Evolutionary conservation across 2,888 invertebrate species (phyloP).

Genomic region (Diplazon laetatorius): DNA sequence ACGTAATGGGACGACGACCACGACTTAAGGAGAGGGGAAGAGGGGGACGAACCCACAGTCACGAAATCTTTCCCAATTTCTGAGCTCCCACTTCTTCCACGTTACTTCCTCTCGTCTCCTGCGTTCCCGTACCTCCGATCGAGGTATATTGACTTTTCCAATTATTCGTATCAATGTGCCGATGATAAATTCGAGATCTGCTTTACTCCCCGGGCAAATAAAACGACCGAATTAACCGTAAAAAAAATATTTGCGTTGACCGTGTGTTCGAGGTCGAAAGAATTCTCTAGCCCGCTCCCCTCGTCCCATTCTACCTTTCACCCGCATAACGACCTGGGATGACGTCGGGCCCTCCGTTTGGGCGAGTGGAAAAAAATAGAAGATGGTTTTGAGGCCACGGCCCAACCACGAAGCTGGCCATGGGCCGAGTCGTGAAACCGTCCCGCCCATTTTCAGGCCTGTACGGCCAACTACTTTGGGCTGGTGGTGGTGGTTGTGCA

Average conservation of each 20-base stretch:
- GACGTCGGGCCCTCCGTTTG: neutral
- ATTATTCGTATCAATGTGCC: constrained; percentile 30
- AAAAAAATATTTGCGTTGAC: neutral
- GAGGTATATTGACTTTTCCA: constrained; percentile 51
- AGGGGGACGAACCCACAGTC: neutral
- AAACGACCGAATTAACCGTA: neutral
- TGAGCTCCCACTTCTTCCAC: constrained; percentile 1
- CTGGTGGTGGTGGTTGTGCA: neutral
- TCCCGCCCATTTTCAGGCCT: constrained; percentile 31
- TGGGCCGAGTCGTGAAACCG: neutral
- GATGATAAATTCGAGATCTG: neutral
- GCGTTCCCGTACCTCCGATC: constrained; percentile 34
- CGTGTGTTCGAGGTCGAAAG: too few species aligned
- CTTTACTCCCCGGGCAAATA: neutral
- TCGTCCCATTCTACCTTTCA: too few species aligned
- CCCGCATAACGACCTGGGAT: constrained; percentile 19
- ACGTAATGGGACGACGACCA: neutral
- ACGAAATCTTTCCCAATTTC: constrained; percentile 23
- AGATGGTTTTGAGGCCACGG: neutral
- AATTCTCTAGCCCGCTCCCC: too few species aligned
- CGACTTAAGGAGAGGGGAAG: too few species aligned
- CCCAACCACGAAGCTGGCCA: constrained; percentile 1
- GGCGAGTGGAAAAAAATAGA: neutral
- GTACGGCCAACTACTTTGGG: neutral
- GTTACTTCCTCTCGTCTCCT: constrained; percentile 44